These are phyloP conservation scores for Esox lucius DNA, from an alignment of 2,797 vertebrate species.

Conservation along the genomic window DNA sequence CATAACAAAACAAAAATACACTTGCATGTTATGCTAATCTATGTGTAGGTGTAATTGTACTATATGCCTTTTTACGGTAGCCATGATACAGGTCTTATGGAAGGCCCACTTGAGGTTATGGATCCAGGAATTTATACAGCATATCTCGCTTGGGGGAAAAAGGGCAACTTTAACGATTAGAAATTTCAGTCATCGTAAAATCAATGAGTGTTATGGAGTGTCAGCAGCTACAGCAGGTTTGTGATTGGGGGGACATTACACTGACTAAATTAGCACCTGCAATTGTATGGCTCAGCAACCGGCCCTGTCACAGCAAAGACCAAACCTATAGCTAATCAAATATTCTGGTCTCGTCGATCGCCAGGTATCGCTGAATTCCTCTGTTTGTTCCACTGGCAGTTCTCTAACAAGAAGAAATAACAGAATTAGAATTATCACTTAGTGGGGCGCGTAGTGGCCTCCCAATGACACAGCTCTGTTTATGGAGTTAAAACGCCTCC, in stretches of 20 bases:
- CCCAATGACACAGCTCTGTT: slow-evolving; percentile 10
- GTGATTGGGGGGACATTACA: slow-evolving; percentile 20
- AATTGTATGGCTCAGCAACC: neutral
- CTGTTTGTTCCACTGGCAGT: slow-evolving; percentile 1
- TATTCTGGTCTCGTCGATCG: neutral
- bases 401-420: slow-evolving; percentile 14
- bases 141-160: neutral
- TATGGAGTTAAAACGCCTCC: slow-evolving; percentile 20
- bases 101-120: neutral
- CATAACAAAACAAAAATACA: neutral
- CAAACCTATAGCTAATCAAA: slow-evolving; percentile 17
- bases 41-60: neutral
- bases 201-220: slow-evolving; percentile 17
- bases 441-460: slow-evolving; percentile 6
- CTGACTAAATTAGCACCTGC: slow-evolving; percentile 5
- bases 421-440: slow-evolving; percentile 23
- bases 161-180: slow-evolving; percentile 18
- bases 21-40: neutral
- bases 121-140: neutral
- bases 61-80: neutral
- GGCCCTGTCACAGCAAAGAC: neutral
- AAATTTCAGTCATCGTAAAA: slow-evolving; percentile 26
- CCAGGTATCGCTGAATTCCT: slow-evolving; percentile 9
- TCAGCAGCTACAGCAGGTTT: slow-evolving; percentile 21
- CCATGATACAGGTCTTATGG: neutral